Percentiles rank a stretch among this genome's conserved stretches.
phyloP scores from a whole-genome alignment of 1,140 invertebrate genomes.

The Leptinotarsa defecta region DNA sequence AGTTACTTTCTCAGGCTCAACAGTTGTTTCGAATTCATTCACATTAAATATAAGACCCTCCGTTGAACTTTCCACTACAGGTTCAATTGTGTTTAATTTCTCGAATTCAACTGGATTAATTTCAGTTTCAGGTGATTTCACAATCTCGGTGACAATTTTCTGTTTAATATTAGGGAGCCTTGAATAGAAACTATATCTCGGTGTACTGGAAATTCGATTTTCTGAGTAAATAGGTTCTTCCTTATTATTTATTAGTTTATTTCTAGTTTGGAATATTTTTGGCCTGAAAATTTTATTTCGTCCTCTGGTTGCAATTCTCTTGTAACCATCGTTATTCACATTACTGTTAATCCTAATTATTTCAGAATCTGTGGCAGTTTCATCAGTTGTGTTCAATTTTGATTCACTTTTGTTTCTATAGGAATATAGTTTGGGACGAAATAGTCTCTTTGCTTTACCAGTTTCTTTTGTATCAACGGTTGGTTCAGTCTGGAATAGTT shows the following conservation, averaged over 20 bases:
- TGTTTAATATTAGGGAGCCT: neutral
- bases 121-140: no score
- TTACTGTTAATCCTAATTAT: neutral
- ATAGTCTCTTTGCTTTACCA: neutral
- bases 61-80: no score
- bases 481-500: neutral
- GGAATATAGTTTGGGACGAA: neutral
- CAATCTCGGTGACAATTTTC: no score
- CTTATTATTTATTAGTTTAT: neutral
- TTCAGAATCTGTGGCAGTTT: neutral
- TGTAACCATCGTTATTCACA: neutral
- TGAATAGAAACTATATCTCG: neutral
- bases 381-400: neutral
- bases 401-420: neutral
- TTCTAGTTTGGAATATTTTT: neutral
- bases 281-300: constrained; percentile 14
- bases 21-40: no score
- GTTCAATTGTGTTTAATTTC: no score
- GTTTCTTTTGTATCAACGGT: neutral
- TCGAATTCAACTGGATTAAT: no score
- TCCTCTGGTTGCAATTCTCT: neutral
- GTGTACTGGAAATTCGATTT: neutral
- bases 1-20: no score
- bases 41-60: no score
- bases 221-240: neutral